Conservation (phyloP, 1,140 invertebrate species). For the Condylostylus longicornis region DNA sequence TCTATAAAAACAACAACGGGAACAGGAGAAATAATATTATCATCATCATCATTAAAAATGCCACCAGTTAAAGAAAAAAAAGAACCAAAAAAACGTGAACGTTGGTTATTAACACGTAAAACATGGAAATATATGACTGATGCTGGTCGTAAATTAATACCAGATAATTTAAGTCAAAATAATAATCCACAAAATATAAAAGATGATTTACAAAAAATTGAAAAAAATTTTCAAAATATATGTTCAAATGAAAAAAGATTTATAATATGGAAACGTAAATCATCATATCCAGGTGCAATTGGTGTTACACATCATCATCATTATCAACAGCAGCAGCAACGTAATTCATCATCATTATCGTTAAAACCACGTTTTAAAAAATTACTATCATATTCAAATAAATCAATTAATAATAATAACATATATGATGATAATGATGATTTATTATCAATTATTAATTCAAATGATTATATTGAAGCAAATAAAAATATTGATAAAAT, state of each 20-base stretch:
- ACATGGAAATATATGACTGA: conserved; percentile 84
- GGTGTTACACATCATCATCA: conserved; percentile 38
- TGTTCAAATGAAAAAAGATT: conserved; percentile 62
- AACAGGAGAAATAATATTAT: not conserved
- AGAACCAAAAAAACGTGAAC: conserved; percentile 38
- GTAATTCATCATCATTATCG: no score
- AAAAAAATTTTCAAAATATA: conserved; percentile 69
- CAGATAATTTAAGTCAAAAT: no score
- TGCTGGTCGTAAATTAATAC: conserved; percentile 66
- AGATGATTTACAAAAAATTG: conserved; percentile 62
- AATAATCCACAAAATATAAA: conserved; percentile 47
- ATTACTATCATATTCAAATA: no score
- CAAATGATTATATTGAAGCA: no score
- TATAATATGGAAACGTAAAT: conserved; percentile 57
- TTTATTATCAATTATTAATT: no score
- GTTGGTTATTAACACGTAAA: conserved; percentile 73
- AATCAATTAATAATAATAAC: no score
- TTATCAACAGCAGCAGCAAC: no score
- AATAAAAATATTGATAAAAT: conserved; percentile 13
- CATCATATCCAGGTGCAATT: conserved; percentile 56
- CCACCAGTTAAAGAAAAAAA: conserved; percentile 17
- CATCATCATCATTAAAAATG: conserved; percentile 7
- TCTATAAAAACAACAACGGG: no score
- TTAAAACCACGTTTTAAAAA: no score
- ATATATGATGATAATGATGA: no score